phyloP scores from a whole-genome alignment of 2,113 vertebrate genomes.

The Odontesthes bonariensis region DNA sequence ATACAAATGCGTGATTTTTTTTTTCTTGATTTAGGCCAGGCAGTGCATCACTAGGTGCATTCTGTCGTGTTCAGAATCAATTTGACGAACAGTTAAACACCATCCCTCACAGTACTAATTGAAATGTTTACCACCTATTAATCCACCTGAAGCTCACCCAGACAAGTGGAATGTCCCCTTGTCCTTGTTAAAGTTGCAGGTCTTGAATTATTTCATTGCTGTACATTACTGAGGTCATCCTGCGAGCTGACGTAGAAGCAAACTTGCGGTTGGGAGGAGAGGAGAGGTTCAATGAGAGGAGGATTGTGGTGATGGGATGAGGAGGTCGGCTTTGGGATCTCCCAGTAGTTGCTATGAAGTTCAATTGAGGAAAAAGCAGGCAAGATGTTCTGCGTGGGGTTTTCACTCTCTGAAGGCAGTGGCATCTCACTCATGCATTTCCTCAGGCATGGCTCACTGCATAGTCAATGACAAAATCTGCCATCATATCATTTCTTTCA shows the following conservation, averaged over 20 bases:
- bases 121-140: no score
- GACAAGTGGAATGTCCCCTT: not conserved
- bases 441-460: slow-evolving; percentile 70
- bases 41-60: no score
- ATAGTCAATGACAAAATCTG: not conserved
- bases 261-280: slow-evolving; percentile 52
- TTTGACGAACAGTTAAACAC: no score
- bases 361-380: slow-evolving; percentile 75
- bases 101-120: no score
- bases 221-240: slow-evolving; percentile 15
- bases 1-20: no score
- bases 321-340: slow-evolving; percentile 60
- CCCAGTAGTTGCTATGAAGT: slow-evolving; percentile 83
- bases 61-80: no score
- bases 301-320: not conserved
- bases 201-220: not conserved
- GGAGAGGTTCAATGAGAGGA: not conserved
- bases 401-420: slow-evolving; percentile 40
- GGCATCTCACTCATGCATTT: slow-evolving; percentile 80
- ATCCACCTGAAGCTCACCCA: no score
- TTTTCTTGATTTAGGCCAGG: no score
- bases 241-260: slow-evolving; percentile 69
- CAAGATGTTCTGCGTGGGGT: slow-evolving; percentile 46
- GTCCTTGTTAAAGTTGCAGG: not conserved
- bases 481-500: not conserved